Evolutionary conservation across 2,888 invertebrate genomes (phyloP), one percentile per base, ranked within the genome.

Genomic region (Drosophila mulleri): DNA sequence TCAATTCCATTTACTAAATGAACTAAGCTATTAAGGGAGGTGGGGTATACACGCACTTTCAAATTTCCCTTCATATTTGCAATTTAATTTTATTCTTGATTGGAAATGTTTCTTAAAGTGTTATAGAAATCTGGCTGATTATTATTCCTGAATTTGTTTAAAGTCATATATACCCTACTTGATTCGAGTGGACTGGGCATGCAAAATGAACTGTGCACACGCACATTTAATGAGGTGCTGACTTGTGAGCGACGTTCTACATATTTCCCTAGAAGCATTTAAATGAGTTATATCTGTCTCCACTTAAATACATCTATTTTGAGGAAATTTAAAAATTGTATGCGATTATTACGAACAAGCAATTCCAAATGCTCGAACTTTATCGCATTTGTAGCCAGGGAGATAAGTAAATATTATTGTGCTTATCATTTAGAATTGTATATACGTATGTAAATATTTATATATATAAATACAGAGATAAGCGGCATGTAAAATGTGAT

Each of bases 201-300:
- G 3, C 16, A 48, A 29, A 52, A 58, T 61, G 42, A 78, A 68
- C 74, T 54, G 26, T 29, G 32, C 41, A 14, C 35, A 52, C 37
- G 53, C 23, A 9, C 11, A 53, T 54, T 59, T 76, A 79, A 76
- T 79, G 69, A 75, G 65, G 59, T 75, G 75, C 65, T 39, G 75
- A 75, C 53, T 61, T 50, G 64, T 61, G 41, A 68, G 58, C 54
- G 37, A 3, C 42, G 50, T 56, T 72, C 6, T 42, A 29, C 9
- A 4, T 18, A 32, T 18, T 57, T 63, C 56, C 68, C 79, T 41
- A 3, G 67, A 41, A 63, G 68, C 68, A 53, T 20, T 67, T 57
- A 48, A 67, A 63, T 73, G 52, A 67, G 56, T 63, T 62, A 67
- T 35, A 69, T 78, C 60, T 39, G 29, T 16, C 26, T 62, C 44